Percentiles rank a stretch among this genome's conserved stretches.
Evolutionary conservation across 1,140 invertebrate genomes (phyloP).

Genomic region (Periplaneta americana): DNA sequence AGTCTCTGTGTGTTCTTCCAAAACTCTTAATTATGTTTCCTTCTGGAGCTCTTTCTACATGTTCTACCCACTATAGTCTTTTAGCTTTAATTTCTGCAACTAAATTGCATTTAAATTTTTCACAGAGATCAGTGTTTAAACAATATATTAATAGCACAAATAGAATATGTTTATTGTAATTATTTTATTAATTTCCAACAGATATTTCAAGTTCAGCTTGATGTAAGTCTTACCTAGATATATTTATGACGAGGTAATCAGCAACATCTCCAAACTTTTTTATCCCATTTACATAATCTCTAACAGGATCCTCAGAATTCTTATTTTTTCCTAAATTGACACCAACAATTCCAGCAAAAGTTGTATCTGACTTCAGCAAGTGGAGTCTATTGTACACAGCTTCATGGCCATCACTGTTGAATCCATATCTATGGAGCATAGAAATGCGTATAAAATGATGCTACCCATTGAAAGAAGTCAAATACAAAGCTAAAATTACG

Average conservation of each 20-base stretch:
- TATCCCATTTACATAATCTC: slow-evolving; percentile 81
- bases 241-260: slow-evolving; percentile 87
- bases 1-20: too few relatives aligned
- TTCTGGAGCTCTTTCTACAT: too few relatives aligned
- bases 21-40: too few relatives aligned
- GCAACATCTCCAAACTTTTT: slow-evolving; percentile 66
- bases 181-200: neutral
- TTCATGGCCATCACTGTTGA: slow-evolving; percentile 93
- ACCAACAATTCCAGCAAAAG: slow-evolving; percentile 62
- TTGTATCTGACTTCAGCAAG: slow-evolving; percentile 42
- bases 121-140: too few relatives aligned
- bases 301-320: slow-evolving; percentile 58
- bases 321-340: slow-evolving; percentile 98
- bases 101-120: too few relatives aligned
- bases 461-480: too few relatives aligned
- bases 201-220: slow-evolving; percentile 21
- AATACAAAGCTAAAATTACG: too few relatives aligned
- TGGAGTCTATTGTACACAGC: slow-evolving; percentile 58
- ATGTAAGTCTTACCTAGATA: slow-evolving; percentile 70
- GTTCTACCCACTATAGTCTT: too few relatives aligned
- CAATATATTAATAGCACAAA: too few relatives aligned
- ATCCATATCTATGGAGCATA: slow-evolving; percentile 81
- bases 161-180: too few relatives aligned
- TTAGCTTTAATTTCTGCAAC: too few relatives aligned
- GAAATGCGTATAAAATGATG: too few relatives aligned